Evolutionary conservation across 1,140 invertebrate species (phyloP).

Genomic region (Maconellicoccus hirsutus): DNA sequence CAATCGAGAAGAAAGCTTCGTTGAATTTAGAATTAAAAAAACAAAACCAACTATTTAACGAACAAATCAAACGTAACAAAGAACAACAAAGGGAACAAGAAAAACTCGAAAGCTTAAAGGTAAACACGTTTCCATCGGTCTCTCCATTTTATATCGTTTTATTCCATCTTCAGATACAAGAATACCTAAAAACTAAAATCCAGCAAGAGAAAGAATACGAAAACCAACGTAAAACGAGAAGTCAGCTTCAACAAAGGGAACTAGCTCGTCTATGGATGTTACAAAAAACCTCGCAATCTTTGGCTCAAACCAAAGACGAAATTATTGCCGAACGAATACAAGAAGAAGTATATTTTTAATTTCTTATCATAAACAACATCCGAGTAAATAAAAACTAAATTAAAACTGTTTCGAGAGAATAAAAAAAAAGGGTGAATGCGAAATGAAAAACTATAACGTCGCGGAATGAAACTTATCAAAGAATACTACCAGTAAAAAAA

Average conservation of each 20-base stretch:
- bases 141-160: background rate
- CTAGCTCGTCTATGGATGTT: constrained; percentile 16
- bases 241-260: background rate
- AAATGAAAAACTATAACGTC: no score
- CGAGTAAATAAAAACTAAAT: no score
- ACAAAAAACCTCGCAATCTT: constrained; percentile 6
- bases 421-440: no score
- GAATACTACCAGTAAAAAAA: no score
- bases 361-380: no score
- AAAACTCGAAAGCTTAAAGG: constrained; percentile 18
- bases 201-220: background rate
- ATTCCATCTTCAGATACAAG: background rate
- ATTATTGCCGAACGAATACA: background rate
- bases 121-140: background rate
- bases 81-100: background rate
- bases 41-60: constrained; percentile 13
- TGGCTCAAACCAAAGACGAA: constrained; percentile 1
- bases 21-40: background rate
- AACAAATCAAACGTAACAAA: constrained; percentile 10
- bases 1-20: background rate
- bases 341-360: background rate
- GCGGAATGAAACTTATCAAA: no score
- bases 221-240: background rate
- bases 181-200: constrained; percentile 10
- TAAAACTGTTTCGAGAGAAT: no score